phyloP scores from a whole-genome alignment of 2,113 vertebrate species.

The Felis catus region DNA sequence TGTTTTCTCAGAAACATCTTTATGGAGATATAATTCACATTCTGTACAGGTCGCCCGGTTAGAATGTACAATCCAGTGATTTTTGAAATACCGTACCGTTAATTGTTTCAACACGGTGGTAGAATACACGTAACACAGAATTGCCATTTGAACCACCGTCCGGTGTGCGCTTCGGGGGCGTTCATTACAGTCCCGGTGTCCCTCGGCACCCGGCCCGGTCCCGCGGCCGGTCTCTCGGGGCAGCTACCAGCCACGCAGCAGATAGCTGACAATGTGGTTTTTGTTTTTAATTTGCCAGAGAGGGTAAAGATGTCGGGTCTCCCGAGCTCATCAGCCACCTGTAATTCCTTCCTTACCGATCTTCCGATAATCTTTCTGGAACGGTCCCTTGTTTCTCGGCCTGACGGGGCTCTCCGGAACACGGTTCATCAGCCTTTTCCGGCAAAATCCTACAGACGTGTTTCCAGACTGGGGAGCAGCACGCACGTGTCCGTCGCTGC shows the following conservation, averaged over 20 bases:
- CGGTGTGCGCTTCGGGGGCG: fast-evolving
- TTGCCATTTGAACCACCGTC: neutral
- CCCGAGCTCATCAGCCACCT: neutral
- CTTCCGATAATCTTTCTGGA: neutral
- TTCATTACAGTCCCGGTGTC: neutral
- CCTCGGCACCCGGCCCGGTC: too few species aligned
- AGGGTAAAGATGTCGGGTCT: neutral
- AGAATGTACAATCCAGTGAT: too few species aligned
- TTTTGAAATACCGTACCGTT: neutral
- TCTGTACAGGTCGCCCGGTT: neutral
- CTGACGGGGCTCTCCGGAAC: too few species aligned
- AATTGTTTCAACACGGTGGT: fast-evolving
- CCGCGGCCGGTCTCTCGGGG: neutral
- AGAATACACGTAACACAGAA: neutral
- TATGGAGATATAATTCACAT: neutral
- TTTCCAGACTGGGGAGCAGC: neutral
- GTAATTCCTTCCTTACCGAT: fast-evolving
- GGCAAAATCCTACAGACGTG: neutral
- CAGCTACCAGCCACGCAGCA: neutral
- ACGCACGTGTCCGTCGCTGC: too few species aligned
- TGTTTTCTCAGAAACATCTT: neutral
- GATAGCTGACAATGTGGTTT: neutral
- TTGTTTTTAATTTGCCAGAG: neutral
- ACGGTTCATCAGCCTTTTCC: neutral
- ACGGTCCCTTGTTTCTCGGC: too few species aligned